Evolutionary conservation across 2,888 invertebrate species (phyloP), one percentile per base, ranked within the genome.

Genomic region (Meteorus colon): DNA sequence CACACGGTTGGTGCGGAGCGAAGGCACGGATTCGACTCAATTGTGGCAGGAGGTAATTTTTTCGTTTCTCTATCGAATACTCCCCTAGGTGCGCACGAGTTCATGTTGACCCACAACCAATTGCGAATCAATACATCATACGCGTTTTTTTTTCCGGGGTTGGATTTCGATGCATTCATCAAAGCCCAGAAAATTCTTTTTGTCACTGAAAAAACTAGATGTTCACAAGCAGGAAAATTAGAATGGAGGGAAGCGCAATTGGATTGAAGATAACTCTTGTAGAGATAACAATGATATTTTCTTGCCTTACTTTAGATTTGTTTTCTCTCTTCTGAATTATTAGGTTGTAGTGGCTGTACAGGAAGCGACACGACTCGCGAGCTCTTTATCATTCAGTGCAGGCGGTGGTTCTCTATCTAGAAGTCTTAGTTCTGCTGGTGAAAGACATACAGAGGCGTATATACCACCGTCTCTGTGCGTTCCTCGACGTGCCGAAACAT

Each of bases 401-500:
- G 87, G 86, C 12, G 95, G 96, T 68, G 94, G 94, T 48, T 95
- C 95, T 76, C 91, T 98, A 16, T 96, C 96, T 12, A 93, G 98
- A 70, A 97, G 97, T 87, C 95, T 97, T 24, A 97, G 97, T 90
- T 97, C 97, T 34, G 98, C 96, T 0, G 98, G 98, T 5, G 98
- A 98, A 90, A 94, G 96, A 72, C 96, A 97, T 84, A 97, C 96
- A 84, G 94, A 94, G 34, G 93, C 95, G 0, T 97, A 96, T 89
- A 94, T 95, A 79, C 95, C 96, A 37, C 96, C 97, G 19, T 95
- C 95, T 51, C 90, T 98, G 78, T 88, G 87, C 65, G 85, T 89
- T 37, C 98, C 98, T 24, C 95, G 97, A 83, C 92, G 98, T 41
- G 98, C 98, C 0, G 98, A 98, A 91, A 98, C 98, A 4, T 98